These are phyloP conservation scores for Himantopus leucocephalus DNA, from an alignment of 2,113 vertebrate genomes.

Conservation along the genomic window DNA sequence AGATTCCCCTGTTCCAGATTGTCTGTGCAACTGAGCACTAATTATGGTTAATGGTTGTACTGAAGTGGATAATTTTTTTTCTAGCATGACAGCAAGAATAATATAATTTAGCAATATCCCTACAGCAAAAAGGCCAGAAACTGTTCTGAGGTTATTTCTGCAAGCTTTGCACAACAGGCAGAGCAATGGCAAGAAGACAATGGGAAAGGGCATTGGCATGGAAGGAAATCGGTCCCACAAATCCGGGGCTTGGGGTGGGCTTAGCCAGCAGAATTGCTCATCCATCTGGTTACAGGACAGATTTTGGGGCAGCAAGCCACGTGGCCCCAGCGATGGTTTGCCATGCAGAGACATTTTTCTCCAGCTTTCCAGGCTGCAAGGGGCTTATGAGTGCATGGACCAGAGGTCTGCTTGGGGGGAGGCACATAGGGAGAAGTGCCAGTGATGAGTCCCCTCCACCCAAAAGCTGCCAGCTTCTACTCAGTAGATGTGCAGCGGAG, in stretches of 20 bases:
- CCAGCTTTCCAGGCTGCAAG: background rate
- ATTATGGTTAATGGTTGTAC: constrained; percentile 41
- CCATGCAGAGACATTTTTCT: background rate
- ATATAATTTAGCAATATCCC: constrained; percentile 37
- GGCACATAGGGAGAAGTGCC: background rate
- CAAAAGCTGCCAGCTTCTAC: background rate
- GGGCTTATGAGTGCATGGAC: fast-evolving
- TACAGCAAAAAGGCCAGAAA: background rate
- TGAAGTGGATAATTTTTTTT: constrained; percentile 4
- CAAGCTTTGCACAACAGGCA: background rate
- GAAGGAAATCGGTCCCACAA: background rate
- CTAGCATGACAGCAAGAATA: constrained; percentile 35
- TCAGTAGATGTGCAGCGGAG: background rate
- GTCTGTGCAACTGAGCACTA: constrained; percentile 15
- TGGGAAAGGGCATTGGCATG: background rate
- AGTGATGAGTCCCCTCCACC: background rate
- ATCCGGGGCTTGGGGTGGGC: background rate
- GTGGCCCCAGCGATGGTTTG: background rate
- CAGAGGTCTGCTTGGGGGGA: background rate
- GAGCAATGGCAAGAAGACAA: background rate
- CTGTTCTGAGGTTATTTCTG: constrained; percentile 11
- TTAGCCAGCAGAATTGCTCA: background rate
- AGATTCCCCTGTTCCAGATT: background rate
- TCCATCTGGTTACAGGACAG: background rate
- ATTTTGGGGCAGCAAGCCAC: background rate